These are phyloP conservation scores for Propithecus deckenii DNA, from an alignment of 2,797 vertebrate species.

Conservation along the genomic window DNA sequence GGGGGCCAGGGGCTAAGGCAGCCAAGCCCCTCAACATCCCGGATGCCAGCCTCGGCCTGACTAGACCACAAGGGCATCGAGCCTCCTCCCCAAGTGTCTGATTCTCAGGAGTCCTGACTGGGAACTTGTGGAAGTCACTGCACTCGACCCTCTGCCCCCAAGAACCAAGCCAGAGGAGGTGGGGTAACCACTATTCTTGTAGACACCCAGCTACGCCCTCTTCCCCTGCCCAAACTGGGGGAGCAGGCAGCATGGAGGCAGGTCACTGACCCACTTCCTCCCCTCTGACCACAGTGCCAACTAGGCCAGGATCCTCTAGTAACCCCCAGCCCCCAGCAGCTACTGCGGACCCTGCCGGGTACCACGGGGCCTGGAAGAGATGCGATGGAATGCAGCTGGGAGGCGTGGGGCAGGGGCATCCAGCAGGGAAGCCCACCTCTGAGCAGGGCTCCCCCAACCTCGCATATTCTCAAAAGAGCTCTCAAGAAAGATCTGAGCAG, in stretches of 20 bases:
- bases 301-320: constrained; percentile 59
- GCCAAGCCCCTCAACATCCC: not conserved
- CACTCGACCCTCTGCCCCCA: not conserved
- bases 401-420: not conserved
- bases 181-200: not conserved
- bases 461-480: not conserved
- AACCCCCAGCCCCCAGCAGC: constrained; percentile 47
- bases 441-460: not conserved
- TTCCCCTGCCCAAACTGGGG: not conserved
- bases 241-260: not conserved
- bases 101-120: not conserved
- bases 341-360: not conserved
- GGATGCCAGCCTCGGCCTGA: not conserved
- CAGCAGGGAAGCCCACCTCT: not conserved
- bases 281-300: constrained; percentile 65
- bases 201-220: not conserved
- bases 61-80: not conserved
- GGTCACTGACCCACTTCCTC: constrained; percentile 68
- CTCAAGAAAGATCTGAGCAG: not conserved
- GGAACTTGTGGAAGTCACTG: not conserved
- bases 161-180: not conserved
- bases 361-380: not conserved
- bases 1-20: not conserved
- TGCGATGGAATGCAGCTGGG: not conserved
- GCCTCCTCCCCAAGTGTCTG: not conserved